Percentiles rank a stretch among this genome's conserved stretches.
Conservation (phyloP, 1,140 invertebrate genomes). For the Conopomorpha cramerella region DNA sequence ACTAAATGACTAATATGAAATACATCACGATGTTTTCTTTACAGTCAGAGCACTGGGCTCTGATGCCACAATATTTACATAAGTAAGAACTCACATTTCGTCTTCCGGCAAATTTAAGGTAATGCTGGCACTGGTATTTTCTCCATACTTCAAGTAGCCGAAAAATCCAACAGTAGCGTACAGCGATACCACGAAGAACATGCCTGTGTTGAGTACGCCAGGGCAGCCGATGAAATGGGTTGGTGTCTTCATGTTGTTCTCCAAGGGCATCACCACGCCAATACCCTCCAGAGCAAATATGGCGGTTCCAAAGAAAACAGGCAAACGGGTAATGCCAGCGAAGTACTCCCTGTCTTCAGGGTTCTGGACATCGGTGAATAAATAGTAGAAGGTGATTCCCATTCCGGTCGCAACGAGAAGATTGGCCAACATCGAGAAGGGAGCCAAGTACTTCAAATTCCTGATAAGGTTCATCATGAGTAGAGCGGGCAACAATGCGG, state of each 20-base stretch:
- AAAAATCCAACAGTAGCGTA: constrained; percentile 89
- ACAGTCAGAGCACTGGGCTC: too few relatives aligned
- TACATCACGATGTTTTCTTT: too few relatives aligned
- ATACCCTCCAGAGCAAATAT: constrained; percentile 92
- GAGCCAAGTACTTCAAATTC: constrained; percentile 84
- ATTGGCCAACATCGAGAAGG: constrained; percentile 89
- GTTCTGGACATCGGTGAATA: constrained; percentile 75
- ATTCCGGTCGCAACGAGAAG: constrained; percentile 75
- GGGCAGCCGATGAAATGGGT: constrained; percentile 84
- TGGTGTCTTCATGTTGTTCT: constrained; percentile 91
- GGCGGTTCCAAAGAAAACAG: constrained; percentile 88
- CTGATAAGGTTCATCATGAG: constrained; percentile 78
- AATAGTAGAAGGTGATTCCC: constrained; percentile 84
- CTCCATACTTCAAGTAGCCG: constrained; percentile 86
- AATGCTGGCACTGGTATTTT: constrained; percentile 69
- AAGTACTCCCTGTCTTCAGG: constrained; percentile 60
- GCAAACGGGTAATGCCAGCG: constrained; percentile 65
- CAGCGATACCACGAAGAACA: constrained; percentile 79
- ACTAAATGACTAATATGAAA: too few relatives aligned
- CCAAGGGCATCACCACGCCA: constrained; percentile 89
- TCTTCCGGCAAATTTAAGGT: constrained; percentile 76
- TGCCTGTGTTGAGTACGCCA: constrained; percentile 85
- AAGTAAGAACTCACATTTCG: constrained; percentile 69
- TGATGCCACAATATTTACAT: too few relatives aligned
- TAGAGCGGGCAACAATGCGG: constrained; percentile 71